Evolutionary conservation across 2,888 invertebrate genomes (phyloP), one percentile per base, ranked within the genome.

Genomic region (Ichneumon xanthorius): DNA sequence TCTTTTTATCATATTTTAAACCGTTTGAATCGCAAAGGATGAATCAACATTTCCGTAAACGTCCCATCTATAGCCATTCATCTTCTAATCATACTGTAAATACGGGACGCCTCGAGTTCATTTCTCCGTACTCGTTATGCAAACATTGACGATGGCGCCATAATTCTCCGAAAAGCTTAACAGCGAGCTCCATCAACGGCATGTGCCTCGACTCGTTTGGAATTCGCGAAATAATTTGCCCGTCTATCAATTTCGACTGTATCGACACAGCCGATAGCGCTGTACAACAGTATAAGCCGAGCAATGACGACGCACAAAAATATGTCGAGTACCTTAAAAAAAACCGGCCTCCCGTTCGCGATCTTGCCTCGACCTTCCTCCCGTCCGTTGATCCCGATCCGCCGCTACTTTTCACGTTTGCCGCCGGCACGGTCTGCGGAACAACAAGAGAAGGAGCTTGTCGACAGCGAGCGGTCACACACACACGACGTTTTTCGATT

Each of bases 331-430:
- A 58, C 55, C 55, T 55, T 22, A 19, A 50, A 22, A 40, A 48
- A 70, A 70, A 70, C 26, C 30, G n/a, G 48, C 7, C 48, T 14
- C n/a, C 48, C 26, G 33, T 26, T 70, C 48, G 45, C 26, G 26
- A 71, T 16, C n/a, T 71, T 4, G n/a, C 30, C 71, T 71, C 33
- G 71, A 37, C 50, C 71, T 71, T 71, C 71, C 53, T 33, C 58
- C 33, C 53, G 71, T 33, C 16, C 71, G 33, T 33, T 53, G 71
- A 71, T 53, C 71, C 71, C 22, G 58, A 4, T 22, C 14, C 26
- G 26, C 14, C 58, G 58, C 22, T 14, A 26, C 26, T 22, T 1
- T 7, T 58, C 26, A 58, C 22, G 26, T 22, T 14, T 22, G 58
- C 58, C 22, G 22, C 22, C 11, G 22, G 58, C 22, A 26, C 58